phyloP scores from a whole-genome alignment of 2,888 invertebrate species.

The Maniola hyperantus region DNA sequence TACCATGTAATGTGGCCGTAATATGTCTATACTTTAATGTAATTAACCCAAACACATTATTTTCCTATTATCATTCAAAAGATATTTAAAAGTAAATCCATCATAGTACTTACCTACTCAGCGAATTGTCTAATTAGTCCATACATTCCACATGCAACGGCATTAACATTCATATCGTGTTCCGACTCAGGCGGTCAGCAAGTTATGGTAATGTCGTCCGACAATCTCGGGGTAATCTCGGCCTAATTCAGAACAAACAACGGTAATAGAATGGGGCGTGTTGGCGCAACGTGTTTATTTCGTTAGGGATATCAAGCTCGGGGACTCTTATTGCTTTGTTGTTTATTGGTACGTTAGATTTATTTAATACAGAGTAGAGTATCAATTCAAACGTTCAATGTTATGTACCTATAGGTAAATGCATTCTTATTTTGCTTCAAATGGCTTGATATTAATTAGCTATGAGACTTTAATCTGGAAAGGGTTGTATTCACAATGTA shows the following conservation, averaged over 20 bases:
- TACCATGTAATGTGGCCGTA: no score
- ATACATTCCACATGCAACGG: conserved; percentile 26
- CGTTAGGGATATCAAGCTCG: conserved; percentile 14
- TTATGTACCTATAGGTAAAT: no score
- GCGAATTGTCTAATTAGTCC: conserved; percentile 20
- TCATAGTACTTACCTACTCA: not conserved
- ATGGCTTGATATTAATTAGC: no score
- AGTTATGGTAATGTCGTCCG: conserved; percentile 34
- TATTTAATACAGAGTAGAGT: conserved; percentile 1
- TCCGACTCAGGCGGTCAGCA: conserved; percentile 30
- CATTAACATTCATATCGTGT: conserved; percentile 30
- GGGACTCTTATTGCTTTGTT: conserved; percentile 14
- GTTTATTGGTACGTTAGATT: conserved; percentile 3
- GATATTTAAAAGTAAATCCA: not conserved
- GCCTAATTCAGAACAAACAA: conserved; percentile 35
- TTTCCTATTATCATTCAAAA: no score
- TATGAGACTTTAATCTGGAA: no score
- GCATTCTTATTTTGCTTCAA: no score
- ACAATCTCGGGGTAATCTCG: conserved; percentile 36
- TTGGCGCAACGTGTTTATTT: conserved; percentile 33
- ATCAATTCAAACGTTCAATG: not conserved
- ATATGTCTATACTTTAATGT: no score
- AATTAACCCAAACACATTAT: no score
- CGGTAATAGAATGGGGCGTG: conserved; percentile 32
- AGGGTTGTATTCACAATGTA: no score